Conservation (phyloP, 2,113 vertebrate species). For the Meles meles region DNA sequence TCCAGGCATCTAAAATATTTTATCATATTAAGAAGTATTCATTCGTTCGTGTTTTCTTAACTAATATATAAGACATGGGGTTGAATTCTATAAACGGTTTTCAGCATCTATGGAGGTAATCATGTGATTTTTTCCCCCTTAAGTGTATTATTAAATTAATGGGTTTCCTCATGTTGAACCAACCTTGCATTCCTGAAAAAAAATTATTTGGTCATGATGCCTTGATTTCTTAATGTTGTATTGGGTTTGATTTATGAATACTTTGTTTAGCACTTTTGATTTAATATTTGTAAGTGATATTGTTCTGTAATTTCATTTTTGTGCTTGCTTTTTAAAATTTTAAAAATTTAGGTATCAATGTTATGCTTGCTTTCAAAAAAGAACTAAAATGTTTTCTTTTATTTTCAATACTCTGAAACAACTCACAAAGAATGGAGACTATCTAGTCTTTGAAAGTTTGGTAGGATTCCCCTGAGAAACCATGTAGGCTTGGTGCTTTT, state of each 20-base stretch:
- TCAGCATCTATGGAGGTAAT: neutral
- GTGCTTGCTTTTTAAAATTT: neutral
- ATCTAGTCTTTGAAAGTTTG: neutral
- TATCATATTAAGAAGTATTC: neutral
- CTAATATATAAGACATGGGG: neutral
- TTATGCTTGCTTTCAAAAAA: neutral
- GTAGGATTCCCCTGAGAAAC: neutral
- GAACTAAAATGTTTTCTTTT: neutral
- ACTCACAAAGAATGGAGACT: neutral
- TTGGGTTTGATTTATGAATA: neutral
- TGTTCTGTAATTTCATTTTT: neutral
- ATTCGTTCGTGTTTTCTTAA: neutral
- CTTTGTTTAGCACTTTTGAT: neutral
- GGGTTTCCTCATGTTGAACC: slow-evolving; percentile 3
- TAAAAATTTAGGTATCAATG: neutral
- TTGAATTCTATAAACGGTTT: neutral
- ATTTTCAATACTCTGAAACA: neutral
- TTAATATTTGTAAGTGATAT: neutral
- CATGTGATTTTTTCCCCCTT: neutral
- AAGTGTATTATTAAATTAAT: neutral
- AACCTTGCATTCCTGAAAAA: neutral
- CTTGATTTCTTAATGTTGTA: neutral
- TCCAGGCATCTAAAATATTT: neutral
- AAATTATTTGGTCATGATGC: neutral
- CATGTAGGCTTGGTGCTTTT: neutral